Percentiles rank a stretch among this genome's conserved stretches.
These are phyloP conservation scores for Philopotamus ludificatus DNA, from an alignment of 1,140 invertebrate species.

Conservation along the genomic window DNA sequence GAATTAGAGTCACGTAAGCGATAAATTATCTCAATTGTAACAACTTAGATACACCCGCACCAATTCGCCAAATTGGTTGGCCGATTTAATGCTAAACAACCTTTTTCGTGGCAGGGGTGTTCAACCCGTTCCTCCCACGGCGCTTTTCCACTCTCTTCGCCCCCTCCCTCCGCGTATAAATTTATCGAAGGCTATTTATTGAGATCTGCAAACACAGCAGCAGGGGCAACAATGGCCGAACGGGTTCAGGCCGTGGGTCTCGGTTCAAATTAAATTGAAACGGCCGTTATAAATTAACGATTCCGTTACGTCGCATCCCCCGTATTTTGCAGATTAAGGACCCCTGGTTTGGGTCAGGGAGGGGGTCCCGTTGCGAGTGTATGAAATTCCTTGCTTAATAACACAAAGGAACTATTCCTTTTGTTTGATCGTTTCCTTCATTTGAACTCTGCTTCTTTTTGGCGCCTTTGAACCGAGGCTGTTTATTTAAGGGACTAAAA, in stretches of 20 bases:
- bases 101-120: no score
- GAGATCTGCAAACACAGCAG: not conserved
- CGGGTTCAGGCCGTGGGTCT: not conserved
- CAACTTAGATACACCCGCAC: not conserved
- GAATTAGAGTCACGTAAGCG: no score
- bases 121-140: no score
- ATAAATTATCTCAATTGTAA: no score
- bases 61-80: not conserved
- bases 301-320: not conserved
- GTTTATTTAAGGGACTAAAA: no score
- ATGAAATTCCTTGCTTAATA: no score
- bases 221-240: not conserved
- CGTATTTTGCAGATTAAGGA: constrained; percentile 6
- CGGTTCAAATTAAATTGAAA: constrained; percentile 22
- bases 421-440: no score
- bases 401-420: no score
- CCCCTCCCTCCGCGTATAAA: not conserved
- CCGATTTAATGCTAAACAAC: constrained; percentile 2
- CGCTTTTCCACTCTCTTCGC: not conserved
- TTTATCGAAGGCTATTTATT: constrained; percentile 23
- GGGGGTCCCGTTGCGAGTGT: no score
- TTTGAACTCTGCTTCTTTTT: no score
- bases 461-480: no score
- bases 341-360: not conserved
- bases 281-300: constrained; percentile 10